These are phyloP conservation scores for Callitettix versicolor DNA, from an alignment of 1,140 invertebrate genomes.

Conservation along the genomic window DNA sequence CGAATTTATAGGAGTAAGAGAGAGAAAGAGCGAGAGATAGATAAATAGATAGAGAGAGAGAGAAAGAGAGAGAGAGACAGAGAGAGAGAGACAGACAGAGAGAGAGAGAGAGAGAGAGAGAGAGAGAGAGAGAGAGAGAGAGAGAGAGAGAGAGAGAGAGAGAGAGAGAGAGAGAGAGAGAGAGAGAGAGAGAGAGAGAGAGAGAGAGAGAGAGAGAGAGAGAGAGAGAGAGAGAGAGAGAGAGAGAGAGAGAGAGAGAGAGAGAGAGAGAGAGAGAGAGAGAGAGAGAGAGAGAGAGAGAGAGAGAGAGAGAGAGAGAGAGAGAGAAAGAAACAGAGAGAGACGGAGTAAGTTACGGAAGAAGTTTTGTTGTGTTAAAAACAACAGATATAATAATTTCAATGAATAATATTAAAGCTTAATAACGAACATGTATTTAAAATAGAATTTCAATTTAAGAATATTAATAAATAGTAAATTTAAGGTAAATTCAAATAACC, in stretches of 20 bases:
- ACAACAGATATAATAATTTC: too few species aligned
- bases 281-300: background rate
- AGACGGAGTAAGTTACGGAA: background rate
- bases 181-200: too few species aligned
- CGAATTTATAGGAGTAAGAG: background rate
- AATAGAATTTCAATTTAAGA: too few species aligned
- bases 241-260: too few species aligned
- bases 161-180: background rate
- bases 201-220: background rate
- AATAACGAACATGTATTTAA: too few species aligned
- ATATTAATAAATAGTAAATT: too few species aligned
- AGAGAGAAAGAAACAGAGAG: background rate
- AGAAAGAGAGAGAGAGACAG: background rate
- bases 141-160: background rate
- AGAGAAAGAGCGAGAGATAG: too few species aligned
- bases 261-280: too few species aligned
- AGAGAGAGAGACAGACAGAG: background rate
- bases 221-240: background rate
- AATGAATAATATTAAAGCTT: too few species aligned
- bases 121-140: background rate
- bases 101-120: background rate
- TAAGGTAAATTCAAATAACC: too few species aligned
- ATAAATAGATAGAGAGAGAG: too few species aligned
- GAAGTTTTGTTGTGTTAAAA: too few species aligned
- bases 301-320: constrained; percentile 1